Conservation (phyloP, 2,797 vertebrate genomes). For the Mus minutoides region DNA sequence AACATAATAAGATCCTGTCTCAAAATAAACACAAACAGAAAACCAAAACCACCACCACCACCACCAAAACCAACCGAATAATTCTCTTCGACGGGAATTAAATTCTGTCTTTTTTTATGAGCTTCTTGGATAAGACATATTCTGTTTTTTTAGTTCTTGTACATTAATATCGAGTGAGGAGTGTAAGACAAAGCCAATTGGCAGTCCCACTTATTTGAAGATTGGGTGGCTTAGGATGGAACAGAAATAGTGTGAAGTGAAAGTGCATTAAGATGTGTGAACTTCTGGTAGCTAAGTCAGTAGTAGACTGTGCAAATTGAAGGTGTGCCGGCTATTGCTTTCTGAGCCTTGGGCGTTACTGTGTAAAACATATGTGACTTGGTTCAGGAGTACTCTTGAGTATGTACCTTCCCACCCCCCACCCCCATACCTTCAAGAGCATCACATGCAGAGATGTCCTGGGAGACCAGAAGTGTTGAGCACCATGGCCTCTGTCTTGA, state of each 20-base stretch:
- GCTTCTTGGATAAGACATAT: not conserved
- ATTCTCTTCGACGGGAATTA: not conserved
- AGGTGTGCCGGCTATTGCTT: not conserved
- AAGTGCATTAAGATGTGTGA: slow-evolving; percentile 31
- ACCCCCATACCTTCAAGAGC: not conserved
- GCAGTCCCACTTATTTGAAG: not conserved
- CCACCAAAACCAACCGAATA: not conserved
- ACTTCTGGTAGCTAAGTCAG: not conserved
- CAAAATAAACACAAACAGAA: not conserved
- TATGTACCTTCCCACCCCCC: accelerated
- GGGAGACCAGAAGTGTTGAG: not conserved
- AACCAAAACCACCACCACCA: not conserved
- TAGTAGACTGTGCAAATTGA: not conserved
- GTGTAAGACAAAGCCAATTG: not conserved
- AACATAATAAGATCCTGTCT: not conserved
- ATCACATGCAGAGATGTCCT: not conserved
- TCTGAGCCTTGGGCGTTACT: not conserved
- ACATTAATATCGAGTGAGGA: not conserved
- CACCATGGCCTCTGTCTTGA: not conserved
- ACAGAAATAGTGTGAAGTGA: slow-evolving; percentile 22
- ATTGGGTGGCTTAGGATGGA: not conserved
- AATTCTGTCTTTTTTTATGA: not conserved
- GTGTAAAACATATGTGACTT: not conserved
- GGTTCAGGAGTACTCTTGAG: not conserved
- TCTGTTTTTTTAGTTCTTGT: slow-evolving; percentile 3